These are phyloP conservation scores for Gorsachius magnificus DNA, from an alignment of 2,797 vertebrate species.

Conservation along the genomic window DNA sequence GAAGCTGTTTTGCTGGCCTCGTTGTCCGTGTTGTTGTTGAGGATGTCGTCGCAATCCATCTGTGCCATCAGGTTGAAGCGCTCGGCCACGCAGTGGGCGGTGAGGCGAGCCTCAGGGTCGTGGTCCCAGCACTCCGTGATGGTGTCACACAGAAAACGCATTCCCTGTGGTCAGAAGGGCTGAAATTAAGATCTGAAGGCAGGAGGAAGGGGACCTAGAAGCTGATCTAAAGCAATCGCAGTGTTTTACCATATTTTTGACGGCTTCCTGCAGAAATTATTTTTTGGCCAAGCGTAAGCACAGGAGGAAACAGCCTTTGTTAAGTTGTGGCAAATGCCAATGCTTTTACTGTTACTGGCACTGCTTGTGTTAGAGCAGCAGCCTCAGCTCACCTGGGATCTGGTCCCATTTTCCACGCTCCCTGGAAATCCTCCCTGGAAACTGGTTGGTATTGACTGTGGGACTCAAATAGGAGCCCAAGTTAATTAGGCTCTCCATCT, in stretches of 20 bases:
- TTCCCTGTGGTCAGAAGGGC: slow-evolving; percentile 75
- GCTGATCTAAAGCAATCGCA: not conserved
- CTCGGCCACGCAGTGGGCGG: slow-evolving; percentile 90
- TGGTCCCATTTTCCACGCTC: not conserved
- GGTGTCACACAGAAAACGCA: slow-evolving; percentile 86
- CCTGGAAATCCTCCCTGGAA: not conserved
- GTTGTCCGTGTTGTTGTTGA: slow-evolving; percentile 67
- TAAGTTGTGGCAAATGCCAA: not conserved
- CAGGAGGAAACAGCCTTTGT: not conserved
- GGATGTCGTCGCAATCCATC: slow-evolving; percentile 69
- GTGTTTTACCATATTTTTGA: not conserved
- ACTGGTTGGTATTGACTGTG: not conserved
- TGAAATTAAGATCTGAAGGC: not conserved
- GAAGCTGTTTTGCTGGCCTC: slow-evolving; percentile 61
- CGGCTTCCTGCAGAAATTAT: not conserved
- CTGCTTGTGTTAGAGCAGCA: not conserved
- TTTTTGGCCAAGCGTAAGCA: not conserved
- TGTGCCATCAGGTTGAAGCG: slow-evolving; percentile 82
- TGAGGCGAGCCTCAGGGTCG: slow-evolving; percentile 90
- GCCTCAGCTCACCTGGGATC: not conserved
- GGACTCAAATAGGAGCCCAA: not conserved
- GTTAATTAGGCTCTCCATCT: not conserved
- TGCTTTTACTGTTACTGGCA: not conserved
- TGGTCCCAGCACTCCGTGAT: slow-evolving; percentile 93
- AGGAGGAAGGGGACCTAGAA: not conserved